Conservation (phyloP, 2,113 vertebrate genomes). For the Turnix velox region DNA sequence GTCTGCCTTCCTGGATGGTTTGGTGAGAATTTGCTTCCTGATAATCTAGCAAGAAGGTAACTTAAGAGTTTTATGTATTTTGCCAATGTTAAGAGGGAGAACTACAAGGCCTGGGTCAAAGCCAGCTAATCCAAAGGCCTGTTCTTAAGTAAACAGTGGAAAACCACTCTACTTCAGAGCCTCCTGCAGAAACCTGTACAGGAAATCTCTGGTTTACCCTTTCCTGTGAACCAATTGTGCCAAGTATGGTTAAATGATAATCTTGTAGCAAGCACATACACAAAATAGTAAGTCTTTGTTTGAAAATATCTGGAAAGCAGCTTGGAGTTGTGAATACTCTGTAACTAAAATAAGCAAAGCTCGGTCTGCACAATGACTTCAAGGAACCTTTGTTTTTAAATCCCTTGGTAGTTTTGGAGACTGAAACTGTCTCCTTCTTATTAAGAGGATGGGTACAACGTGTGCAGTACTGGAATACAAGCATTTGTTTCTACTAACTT, state of each 20-base stretch:
- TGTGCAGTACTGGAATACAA: neutral
- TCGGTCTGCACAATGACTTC: neutral
- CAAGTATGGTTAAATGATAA: neutral
- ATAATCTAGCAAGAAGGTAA: neutral
- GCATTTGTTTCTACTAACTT: neutral
- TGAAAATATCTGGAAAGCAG: constrained; percentile 1
- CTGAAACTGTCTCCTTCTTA: neutral
- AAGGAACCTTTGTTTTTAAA: neutral
- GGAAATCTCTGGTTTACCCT: neutral
- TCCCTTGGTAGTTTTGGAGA: neutral
- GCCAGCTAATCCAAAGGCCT: constrained; percentile 38
- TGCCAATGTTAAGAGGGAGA: neutral
- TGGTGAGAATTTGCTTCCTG: neutral
- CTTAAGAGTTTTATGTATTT: neutral
- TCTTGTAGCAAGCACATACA: neutral
- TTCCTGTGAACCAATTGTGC: neutral
- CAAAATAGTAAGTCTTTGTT: neutral
- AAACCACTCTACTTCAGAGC: constrained; percentile 16
- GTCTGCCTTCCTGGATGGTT: neutral
- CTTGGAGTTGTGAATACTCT: neutral
- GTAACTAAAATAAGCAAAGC: neutral
- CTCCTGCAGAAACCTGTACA: neutral
- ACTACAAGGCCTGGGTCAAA: neutral
- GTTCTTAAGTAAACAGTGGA: constrained; percentile 32
- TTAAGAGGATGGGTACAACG: neutral